Percentiles rank a stretch among this genome's conserved stretches.
Evolutionary conservation across 1,140 invertebrate genomes (phyloP).

Genomic region (Meloidogyne hapla): DNA sequence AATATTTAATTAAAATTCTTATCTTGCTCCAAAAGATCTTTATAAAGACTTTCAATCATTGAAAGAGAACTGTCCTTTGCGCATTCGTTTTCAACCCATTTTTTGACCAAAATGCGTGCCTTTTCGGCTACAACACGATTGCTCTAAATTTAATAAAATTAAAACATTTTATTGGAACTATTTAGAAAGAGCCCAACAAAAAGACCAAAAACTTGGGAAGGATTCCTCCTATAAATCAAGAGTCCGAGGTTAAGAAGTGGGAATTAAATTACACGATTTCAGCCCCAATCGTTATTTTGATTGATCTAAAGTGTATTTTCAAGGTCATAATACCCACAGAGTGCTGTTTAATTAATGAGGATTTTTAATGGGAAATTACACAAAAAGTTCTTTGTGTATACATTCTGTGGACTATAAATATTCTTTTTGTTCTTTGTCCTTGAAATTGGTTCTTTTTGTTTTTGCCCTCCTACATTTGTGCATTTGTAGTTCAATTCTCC

Average conservation of each 20-base stretch:
- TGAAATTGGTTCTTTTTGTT: constrained; percentile 8
- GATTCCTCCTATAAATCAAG: no score
- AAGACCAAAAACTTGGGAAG: no score
- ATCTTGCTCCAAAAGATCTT: constrained; percentile 76
- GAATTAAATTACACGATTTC: no score
- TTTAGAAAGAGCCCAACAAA: no score
- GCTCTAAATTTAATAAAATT: constrained; percentile 62
- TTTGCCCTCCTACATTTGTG: constrained; percentile 69
- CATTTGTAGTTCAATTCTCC: constrained; percentile 75
- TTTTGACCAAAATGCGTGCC: constrained; percentile 79
- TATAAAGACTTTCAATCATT: constrained; percentile 83
- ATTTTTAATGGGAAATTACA: no score
- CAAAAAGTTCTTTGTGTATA: background rate
- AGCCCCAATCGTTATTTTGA: no score
- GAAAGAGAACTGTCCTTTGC: constrained; percentile 82
- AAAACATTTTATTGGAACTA: no score
- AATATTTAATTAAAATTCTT: constrained; percentile 23
- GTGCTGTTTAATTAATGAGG: no score
- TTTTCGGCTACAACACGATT: constrained; percentile 75
- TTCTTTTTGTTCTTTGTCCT: constrained; percentile 17
- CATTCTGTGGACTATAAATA: background rate
- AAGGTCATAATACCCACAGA: no score
- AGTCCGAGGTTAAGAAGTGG: no score
- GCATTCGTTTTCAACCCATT: constrained; percentile 92
- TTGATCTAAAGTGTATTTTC: no score